Evolutionary conservation across 2,797 vertebrate genomes (phyloP).

Genomic region (Semaprochilodus insignis): DNA sequence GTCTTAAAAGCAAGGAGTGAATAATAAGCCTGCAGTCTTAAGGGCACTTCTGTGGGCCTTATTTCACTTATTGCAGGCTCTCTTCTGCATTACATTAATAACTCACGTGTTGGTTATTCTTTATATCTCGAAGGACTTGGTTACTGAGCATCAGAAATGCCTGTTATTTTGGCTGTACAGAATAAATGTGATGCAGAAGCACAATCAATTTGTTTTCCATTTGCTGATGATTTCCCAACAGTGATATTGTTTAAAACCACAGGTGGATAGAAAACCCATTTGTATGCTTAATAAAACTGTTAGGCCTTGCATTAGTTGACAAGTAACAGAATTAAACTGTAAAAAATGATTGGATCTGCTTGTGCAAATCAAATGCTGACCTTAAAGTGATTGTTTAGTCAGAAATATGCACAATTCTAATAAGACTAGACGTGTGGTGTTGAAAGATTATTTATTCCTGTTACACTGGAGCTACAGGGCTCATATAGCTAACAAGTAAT

Average conservation of each 20-base stretch:
- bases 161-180: not conserved
- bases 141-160: not conserved
- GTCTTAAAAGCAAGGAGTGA: not conserved
- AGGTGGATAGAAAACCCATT: not conserved
- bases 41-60: too few relatives aligned
- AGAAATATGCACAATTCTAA: too few relatives aligned
- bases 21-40: not conserved
- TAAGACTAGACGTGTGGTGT: too few relatives aligned
- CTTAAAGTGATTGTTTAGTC: too few relatives aligned
- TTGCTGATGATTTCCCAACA: slow-evolving; percentile 6
- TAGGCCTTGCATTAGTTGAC: not conserved
- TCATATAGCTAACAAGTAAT: too few relatives aligned
- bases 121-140: too few relatives aligned
- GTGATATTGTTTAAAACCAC: not conserved
- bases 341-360: too few relatives aligned
- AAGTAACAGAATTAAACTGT: not conserved
- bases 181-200: not conserved
- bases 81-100: not conserved
- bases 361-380: too few relatives aligned
- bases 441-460: too few relatives aligned
- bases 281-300: not conserved
- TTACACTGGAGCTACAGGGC: too few relatives aligned
- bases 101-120: not conserved
- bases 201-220: not conserved
- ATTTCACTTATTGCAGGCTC: not conserved